A percentile compares a stretch with the other conserved stretches of the same genome.
These are phyloP conservation scores for Catalaphyllia jardinei DNA, from an alignment of 64 coral and sea anemone species.

Conservation along the genomic window DNA sequence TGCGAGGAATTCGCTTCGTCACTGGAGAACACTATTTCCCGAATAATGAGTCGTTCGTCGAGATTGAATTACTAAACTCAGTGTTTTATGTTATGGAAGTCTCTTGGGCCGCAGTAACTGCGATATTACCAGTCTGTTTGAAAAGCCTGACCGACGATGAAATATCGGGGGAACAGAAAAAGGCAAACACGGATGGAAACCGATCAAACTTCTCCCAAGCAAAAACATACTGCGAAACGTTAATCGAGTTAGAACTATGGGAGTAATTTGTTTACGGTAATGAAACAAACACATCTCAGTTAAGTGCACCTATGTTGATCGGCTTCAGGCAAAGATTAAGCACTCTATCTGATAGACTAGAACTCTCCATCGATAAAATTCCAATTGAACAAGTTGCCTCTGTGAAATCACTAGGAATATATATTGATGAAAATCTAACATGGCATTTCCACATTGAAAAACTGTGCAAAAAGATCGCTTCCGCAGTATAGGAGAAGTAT, in stretches of 20 bases:
- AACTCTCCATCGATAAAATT: too few relatives aligned
- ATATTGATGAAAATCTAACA: too few relatives aligned
- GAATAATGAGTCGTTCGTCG: neutral
- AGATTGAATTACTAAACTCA: conserved; percentile 29
- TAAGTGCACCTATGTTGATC: too few relatives aligned
- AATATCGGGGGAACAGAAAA: neutral
- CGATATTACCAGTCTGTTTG: neutral
- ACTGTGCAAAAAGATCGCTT: too few relatives aligned
- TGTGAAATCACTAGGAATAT: too few relatives aligned
- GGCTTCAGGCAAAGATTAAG: too few relatives aligned
- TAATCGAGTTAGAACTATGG: conserved; percentile 11
- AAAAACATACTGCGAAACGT: neutral
- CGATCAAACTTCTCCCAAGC: neutral
- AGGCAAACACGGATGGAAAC: neutral
- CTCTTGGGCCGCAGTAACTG: neutral
- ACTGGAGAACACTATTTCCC: conserved; percentile 5
- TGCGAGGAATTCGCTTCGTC: conserved; percentile 27
- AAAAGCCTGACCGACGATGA: conserved; percentile 16
- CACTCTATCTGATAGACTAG: too few relatives aligned
- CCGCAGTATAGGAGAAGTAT: too few relatives aligned
- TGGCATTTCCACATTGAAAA: too few relatives aligned
- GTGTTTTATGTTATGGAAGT: conserved; percentile 20
- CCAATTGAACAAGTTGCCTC: too few relatives aligned
- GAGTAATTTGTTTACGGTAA: neutral
- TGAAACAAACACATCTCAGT: neutral